Evolutionary conservation across 1,140 invertebrate genomes (phyloP), one percentile per base, ranked within the genome.

Genomic region (Panonychus citri): DNA sequence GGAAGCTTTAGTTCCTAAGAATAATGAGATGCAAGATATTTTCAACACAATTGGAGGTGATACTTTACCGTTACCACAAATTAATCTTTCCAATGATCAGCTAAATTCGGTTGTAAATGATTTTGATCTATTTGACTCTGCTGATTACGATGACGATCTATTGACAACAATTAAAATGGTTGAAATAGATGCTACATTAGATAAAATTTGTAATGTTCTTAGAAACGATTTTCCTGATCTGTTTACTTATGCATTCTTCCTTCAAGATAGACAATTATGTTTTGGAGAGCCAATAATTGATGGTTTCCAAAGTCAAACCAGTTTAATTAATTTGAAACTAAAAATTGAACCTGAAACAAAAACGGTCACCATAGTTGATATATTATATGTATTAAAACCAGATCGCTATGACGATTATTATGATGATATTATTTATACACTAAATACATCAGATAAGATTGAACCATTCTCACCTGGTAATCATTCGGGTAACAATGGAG

Each of bases 1-100:
- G 95, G 93, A 99, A 76, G 85, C 87, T 50, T 75, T 99, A 61
- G 98, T 99, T 75, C 94, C 94, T 60, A 88, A 98, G 56, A 94
- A 99, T 62, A 98, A 97, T 73, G 97, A 98, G 76, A 76, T 99
- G 54, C 94, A 99, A 76, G 93, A 98, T 79, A 93, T 99, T 55
- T 98, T 98, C 71, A 95, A 93, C 66, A 96, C 93, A n/a, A 86
- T 97, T 57, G 94, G 94, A 59, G 81, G 90, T 55, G 90, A 96
- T 74, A 81, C 85, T 58, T 91, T 99, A 67, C n/a, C n/a, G n/a
- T n/a, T n/a, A n/a, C n/a, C n/a, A n/a, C 89, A 97, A 70, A 34
- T 34, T 34, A 34, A 34, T 34, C n/a, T n/a, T n/a, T n/a, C n/a
- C n/a, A n/a, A n/a, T n/a, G n/a, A n/a, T n/a, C n/a, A n/a, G n/a